A percentile compares a stretch with the other conserved stretches of the same genome.
These are phyloP conservation scores for Botrylloides violaceus DNA, from an alignment of 23 tunicate species.

Conservation along the genomic window DNA sequence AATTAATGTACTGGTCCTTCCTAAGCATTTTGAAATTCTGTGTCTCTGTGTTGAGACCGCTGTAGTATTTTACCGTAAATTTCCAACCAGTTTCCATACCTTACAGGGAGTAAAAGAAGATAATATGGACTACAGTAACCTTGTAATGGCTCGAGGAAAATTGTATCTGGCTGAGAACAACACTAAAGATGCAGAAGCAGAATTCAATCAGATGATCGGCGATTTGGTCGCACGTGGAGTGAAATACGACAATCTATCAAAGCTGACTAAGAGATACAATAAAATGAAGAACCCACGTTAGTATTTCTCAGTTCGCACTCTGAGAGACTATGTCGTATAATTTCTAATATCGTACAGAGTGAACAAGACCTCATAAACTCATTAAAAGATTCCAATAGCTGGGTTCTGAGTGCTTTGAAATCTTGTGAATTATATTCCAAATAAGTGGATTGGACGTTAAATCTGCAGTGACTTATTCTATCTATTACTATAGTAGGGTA, in stretches of 20 bases:
- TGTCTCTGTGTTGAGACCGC: too few species aligned
- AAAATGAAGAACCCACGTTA: slow-evolving; percentile 4
- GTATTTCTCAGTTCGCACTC: neutral
- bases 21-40: too few species aligned
- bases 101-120: slow-evolving; percentile 59
- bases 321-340: neutral
- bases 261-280: slow-evolving; percentile 26
- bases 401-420: too few species aligned
- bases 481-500: too few species aligned
- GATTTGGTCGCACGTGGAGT: slow-evolving; percentile 45
- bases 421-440: too few species aligned
- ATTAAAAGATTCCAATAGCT: too few species aligned
- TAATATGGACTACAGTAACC: slow-evolving; percentile 43
- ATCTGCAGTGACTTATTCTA: too few species aligned
- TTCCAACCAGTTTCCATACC: too few species aligned
- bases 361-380: neutral
- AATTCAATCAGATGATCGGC: slow-evolving; percentile 42
- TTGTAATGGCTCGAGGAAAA: slow-evolving; percentile 38
- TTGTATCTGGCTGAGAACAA: neutral
- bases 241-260: slow-evolving; percentile 32
- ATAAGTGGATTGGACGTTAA: too few species aligned
- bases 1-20: too few species aligned
- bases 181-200: slow-evolving; percentile 23
- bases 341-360: neutral
- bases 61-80: too few species aligned